A percentile compares a stretch with the other conserved stretches of the same genome.
phyloP scores from a whole-genome alignment of 1,140 invertebrate species.

The Aphaenogaster floridana region DNA sequence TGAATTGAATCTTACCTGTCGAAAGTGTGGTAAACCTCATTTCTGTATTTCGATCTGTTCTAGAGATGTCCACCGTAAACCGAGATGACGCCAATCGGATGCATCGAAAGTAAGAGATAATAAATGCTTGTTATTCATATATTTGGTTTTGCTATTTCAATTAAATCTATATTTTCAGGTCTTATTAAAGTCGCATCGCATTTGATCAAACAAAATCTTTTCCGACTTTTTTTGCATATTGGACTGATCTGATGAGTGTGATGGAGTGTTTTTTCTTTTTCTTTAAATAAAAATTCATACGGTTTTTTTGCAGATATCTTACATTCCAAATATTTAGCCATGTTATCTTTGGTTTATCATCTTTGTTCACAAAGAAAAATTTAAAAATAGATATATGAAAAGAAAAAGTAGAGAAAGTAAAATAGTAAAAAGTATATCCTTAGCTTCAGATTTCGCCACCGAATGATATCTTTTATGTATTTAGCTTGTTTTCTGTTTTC shows the following conservation, averaged over 20 bases:
- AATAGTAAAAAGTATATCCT: too few relatives aligned
- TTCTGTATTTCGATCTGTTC: slow-evolving; percentile 56
- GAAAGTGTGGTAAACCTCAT: slow-evolving; percentile 50
- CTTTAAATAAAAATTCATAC: background rate
- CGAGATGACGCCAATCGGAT: slow-evolving; percentile 44
- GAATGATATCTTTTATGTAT: slow-evolving; percentile 14
- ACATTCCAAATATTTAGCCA: background rate
- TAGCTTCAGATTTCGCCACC: background rate
- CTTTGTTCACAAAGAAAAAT: background rate
- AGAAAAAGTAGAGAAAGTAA: background rate
- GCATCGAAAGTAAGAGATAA: slow-evolving; percentile 74
- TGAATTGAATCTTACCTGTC: slow-evolving; percentile 26
- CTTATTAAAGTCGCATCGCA: background rate
- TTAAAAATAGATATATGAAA: slow-evolving; percentile 10
- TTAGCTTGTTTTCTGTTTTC: background rate
- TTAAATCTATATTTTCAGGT: slow-evolving; percentile 2
- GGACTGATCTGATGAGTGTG: background rate
- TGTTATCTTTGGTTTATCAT: background rate
- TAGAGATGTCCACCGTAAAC: slow-evolving; percentile 36
- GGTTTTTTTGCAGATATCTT: background rate
- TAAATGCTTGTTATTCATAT: slow-evolving; percentile 4
- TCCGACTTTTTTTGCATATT: background rate
- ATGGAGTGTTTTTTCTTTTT: background rate
- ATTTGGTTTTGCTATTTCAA: background rate
- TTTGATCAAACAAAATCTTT: background rate